phyloP scores from a whole-genome alignment of 2,113 vertebrate species.

The Camelus dromedarius region DNA sequence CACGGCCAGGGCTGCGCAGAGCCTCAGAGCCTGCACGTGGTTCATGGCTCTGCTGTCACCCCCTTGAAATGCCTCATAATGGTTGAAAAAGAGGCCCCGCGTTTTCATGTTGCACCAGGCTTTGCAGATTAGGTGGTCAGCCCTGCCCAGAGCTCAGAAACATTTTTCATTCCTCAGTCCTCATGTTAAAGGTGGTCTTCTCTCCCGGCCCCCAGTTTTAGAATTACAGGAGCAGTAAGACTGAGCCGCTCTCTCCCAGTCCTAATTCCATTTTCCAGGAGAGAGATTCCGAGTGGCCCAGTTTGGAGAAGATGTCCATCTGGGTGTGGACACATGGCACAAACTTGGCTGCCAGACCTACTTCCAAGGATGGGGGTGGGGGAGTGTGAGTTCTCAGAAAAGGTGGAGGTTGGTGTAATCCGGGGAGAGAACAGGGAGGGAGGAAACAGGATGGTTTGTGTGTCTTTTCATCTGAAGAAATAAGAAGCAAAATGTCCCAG shows the following conservation, averaged over 20 bases:
- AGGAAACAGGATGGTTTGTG: neutral
- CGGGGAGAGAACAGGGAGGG: neutral
- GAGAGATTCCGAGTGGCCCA: constrained; percentile 1
- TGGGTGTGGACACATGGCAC: neutral
- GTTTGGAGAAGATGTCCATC: constrained; percentile 51
- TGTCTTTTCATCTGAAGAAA: neutral
- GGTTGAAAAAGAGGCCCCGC: fast-evolving
- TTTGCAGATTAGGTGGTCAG: neutral
- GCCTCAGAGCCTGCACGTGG: fast-evolving
- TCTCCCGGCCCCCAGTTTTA: neutral
- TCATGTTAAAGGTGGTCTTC: neutral
- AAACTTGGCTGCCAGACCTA: neutral
- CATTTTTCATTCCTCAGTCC: neutral
- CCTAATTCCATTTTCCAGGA: constrained; percentile 20
- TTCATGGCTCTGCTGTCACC: neutral
- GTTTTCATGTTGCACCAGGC: neutral
- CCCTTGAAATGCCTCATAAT: neutral
- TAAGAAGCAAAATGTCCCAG: neutral
- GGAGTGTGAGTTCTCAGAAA: neutral
- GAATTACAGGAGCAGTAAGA: neutral
- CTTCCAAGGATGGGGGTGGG: neutral
- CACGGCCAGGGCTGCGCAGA: neutral
- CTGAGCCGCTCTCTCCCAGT: neutral
- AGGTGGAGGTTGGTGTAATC: neutral
- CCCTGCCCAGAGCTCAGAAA: neutral